Evolutionary conservation across 2,888 invertebrate genomes (phyloP), one percentile per base, ranked within the genome.

Genomic region (Hofmannophila pseudospretella): DNA sequence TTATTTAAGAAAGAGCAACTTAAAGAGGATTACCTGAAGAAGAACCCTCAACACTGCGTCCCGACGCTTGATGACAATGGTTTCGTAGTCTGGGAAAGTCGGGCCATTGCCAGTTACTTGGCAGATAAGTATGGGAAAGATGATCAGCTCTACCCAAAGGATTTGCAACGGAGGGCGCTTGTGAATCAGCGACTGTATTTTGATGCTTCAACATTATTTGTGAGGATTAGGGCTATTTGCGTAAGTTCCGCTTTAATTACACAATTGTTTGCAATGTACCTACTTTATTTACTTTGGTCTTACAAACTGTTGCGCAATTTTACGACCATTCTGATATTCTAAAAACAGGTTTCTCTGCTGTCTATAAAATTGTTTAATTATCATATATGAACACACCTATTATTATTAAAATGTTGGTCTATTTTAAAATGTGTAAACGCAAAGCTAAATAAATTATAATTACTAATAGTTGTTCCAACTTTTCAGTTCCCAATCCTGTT

Each of bases 41-140:
- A 91, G 29, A 92, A 92, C 65, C 91, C 91, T 3, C 91, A 91
- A 57, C 91, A 92, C 61, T 89, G 89, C 40, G 74, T 93, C 3
- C 93, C 93, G 5, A 92, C 92, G 5, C 72, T 93, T 38, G 89
- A 90, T 13, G 93, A 93, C 60, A 87, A 90, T 39, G 91, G 90
- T 7, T 91, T 91, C 57, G 64, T 87, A 8, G 45, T 93, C 32
- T 92, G 91, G 91, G 93, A 93, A 63, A 91, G 91, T 50, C 87
- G 90, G 23, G 91, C 92, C 5, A 92, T 92, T 41, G 85, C 88
- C 2, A 71, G 86, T 31, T 93, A 92, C 62, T 76, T 92, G 44
- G 90, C 88, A 0, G 88, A 88, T 44, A 88, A 89, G 42, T 92
- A 90, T 61, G 89, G 85, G 0, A 89, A 89, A 58, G 88, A 90